These are phyloP conservation scores for Aphelinus atriplicis DNA, from an alignment of 1,140 invertebrate genomes.

Conservation along the genomic window DNA sequence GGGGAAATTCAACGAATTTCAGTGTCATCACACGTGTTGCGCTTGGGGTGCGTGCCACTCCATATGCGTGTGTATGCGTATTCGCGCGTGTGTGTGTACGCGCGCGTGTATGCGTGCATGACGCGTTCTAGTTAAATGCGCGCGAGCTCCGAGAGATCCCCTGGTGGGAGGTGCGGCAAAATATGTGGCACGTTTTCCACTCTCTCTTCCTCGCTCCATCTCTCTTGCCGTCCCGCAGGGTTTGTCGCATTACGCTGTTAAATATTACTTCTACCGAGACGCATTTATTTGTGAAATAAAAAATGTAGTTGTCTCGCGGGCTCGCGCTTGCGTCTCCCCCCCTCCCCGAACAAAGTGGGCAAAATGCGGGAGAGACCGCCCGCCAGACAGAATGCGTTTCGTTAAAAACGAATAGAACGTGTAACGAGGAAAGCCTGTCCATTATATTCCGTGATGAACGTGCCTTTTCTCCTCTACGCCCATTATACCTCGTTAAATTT, in stretches of 20 bases:
- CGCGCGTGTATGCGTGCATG: constrained; percentile 12
- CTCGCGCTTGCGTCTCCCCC: neutral
- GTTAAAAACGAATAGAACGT: constrained; percentile 38
- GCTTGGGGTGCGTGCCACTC: too few species aligned
- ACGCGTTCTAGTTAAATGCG: constrained; percentile 22
- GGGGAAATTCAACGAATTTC: constrained; percentile 40
- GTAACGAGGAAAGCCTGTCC: constrained; percentile 40
- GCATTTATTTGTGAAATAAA: constrained; percentile 55
- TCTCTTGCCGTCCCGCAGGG: constrained; percentile 26
- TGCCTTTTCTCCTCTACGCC: constrained; percentile 34
- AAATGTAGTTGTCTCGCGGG: constrained; percentile 49
- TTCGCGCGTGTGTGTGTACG: neutral
- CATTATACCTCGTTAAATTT: constrained; percentile 42
- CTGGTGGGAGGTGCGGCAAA: too few species aligned
- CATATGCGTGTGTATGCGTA: neutral
- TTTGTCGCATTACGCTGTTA: constrained; percentile 51
- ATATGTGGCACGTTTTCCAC: constrained; percentile 11
- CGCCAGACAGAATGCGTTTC: constrained; percentile 43
- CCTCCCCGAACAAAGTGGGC: constrained; percentile 47
- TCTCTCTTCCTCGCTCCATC: too few species aligned
- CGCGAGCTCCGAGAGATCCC: constrained; percentile 39
- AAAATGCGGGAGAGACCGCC: constrained; percentile 37
- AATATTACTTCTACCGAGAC: constrained; percentile 54
- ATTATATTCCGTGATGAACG: constrained; percentile 37
- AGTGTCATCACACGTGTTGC: constrained; percentile 41